phyloP scores from a whole-genome alignment of 2,797 vertebrate genomes.

The Cichlasoma orientale region DNA sequence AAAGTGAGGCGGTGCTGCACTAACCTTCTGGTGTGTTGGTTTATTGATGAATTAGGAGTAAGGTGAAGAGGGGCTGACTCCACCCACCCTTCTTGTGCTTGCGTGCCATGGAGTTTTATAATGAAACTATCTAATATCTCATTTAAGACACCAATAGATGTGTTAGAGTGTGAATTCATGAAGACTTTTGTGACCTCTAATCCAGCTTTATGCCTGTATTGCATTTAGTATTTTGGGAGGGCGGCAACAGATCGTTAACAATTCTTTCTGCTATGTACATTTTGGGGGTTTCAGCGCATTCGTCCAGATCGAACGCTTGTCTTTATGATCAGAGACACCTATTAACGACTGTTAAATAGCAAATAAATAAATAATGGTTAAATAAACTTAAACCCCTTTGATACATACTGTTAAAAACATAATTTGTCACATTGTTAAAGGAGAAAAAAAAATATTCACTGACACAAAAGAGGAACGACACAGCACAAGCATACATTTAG shows the following conservation, averaged over 20 bases:
- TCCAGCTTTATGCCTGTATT: neutral
- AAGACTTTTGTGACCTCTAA: neutral
- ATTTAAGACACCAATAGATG: neutral
- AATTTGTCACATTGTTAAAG: conserved; percentile 48
- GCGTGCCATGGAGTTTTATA: conserved; percentile 10
- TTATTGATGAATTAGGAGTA: conserved; percentile 3
- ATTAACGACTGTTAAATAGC: conserved; percentile 47
- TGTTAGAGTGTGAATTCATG: neutral
- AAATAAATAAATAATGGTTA: conserved; percentile 69
- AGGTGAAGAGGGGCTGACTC: conserved; percentile 14
- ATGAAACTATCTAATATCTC: neutral
- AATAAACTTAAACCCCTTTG: conserved; percentile 53
- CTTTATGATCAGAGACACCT: conserved; percentile 39
- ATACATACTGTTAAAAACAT: conserved; percentile 42
- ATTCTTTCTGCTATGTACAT: conserved; percentile 21
- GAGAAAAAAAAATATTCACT: conserved; percentile 52
- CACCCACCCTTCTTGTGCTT: neutral
- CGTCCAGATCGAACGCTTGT: conserved; percentile 11
- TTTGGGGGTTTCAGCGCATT: conserved; percentile 43
- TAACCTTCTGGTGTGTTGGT: conserved; percentile 10
- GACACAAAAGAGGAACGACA: conserved; percentile 52
- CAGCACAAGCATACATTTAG: conserved; percentile 55
- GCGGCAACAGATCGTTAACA: neutral
- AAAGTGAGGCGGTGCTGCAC: neutral
- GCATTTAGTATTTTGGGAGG: neutral